phyloP scores from a whole-genome alignment of 2,113 vertebrate genomes.

The Megaceryle torquata region DNA sequence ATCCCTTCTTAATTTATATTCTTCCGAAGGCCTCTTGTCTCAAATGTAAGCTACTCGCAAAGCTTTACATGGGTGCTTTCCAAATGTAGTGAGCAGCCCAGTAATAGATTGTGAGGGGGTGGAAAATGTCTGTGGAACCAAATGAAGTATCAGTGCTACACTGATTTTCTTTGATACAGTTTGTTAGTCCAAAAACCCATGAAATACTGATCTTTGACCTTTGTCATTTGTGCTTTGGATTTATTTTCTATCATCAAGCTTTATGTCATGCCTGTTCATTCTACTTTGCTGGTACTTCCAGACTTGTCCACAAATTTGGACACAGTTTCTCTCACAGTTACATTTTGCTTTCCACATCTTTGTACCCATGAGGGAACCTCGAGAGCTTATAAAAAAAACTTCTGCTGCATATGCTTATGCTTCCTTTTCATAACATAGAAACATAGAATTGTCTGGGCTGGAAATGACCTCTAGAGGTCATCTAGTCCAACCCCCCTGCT shows the following conservation, averaged over 20 bases:
- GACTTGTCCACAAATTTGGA: background rate
- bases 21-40: background rate
- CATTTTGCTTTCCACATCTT: background rate
- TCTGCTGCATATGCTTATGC: background rate
- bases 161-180: background rate
- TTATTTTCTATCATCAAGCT: background rate
- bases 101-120: background rate
- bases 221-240: background rate
- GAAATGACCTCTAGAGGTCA: too few species aligned
- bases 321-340: background rate
- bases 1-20: background rate
- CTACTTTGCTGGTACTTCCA: background rate
- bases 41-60: background rate
- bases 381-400: background rate
- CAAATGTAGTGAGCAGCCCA: background rate
- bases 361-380: background rate
- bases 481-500: too few species aligned
- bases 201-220: background rate
- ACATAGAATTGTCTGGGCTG: too few species aligned
- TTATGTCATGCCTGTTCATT: background rate
- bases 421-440: background rate
- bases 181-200: background rate
- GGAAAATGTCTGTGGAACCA: background rate
- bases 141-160: background rate
- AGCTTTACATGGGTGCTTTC: background rate